Conservation (phyloP, 2,113 vertebrate genomes). For the Clinocottus analis region DNA sequence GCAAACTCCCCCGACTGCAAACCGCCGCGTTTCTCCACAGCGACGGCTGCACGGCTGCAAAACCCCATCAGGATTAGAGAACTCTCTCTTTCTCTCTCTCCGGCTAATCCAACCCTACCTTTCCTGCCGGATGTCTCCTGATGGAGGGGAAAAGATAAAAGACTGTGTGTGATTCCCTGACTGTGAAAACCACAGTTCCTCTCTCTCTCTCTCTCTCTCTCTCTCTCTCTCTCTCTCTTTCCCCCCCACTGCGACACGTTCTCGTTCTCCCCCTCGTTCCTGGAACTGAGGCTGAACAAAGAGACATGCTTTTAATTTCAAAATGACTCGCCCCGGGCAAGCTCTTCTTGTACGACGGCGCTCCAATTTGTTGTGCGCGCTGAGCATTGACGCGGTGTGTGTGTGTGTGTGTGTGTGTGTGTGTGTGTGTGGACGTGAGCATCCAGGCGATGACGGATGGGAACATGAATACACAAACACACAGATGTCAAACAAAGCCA, state of each 20-base stretch:
- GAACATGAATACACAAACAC: constrained; percentile 53
- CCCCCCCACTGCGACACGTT: constrained; percentile 47
- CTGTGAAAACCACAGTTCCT: constrained; percentile 73
- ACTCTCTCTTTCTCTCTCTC: constrained; percentile 62
- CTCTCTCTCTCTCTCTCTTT: too few species aligned
- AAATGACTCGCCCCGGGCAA: constrained; percentile 72
- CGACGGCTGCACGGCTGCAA: constrained; percentile 61
- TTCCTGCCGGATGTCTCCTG: constrained; percentile 73
- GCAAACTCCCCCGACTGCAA: constrained; percentile 36
- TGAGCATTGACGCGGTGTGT: constrained; percentile 57
- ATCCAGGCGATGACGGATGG: constrained; percentile 50
- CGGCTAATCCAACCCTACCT: constrained; percentile 75
- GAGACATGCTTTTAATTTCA: constrained; percentile 75
- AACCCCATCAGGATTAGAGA: constrained; percentile 78
- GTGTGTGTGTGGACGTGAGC: too few species aligned
- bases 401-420: too few species aligned
- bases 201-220: not conserved
- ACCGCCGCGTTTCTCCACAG: constrained; percentile 52
- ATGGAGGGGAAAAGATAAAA: constrained; percentile 79
- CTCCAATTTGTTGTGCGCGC: constrained; percentile 70
- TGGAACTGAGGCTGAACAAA: constrained; percentile 68
- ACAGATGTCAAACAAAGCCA: constrained; percentile 46
- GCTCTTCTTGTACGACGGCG: constrained; percentile 61
- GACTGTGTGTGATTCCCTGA: constrained; percentile 55
- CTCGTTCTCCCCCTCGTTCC: constrained; percentile 59